These are phyloP conservation scores for Dinomys branickii DNA, from an alignment of 2,113 vertebrate species.

Conservation along the genomic window DNA sequence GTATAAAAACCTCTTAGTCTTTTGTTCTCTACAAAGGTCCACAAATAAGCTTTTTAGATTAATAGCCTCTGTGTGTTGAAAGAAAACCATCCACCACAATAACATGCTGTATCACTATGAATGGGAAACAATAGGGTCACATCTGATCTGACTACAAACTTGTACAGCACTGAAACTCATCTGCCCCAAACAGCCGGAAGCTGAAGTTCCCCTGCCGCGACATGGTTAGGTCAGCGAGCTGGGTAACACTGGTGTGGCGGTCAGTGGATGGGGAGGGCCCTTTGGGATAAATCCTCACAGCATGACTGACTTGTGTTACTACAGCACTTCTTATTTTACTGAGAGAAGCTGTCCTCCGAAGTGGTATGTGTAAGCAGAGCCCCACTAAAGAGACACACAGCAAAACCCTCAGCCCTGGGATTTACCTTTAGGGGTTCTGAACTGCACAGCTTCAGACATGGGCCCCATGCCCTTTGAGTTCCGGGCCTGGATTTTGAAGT, in stretches of 20 bases:
- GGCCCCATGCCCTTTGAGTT: constrained; percentile 99
- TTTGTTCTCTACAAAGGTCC: background rate
- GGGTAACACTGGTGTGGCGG: background rate
- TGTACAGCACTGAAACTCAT: background rate
- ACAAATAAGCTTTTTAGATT: background rate
- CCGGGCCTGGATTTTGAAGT: constrained; percentile 98
- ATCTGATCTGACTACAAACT: background rate
- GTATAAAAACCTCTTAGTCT: background rate
- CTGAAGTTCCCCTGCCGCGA: background rate
- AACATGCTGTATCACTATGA: background rate
- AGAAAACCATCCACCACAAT: background rate
- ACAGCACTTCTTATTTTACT: background rate
- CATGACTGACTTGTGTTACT: background rate
- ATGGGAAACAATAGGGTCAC: background rate
- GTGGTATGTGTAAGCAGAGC: background rate
- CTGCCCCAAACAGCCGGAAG: background rate
- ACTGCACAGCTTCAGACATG: constrained; percentile 97
- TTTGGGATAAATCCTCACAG: background rate
- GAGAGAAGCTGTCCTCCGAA: background rate
- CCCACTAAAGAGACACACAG: background rate
- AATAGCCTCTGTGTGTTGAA: background rate
- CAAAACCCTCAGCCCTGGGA: background rate
- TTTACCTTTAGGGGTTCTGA: constrained; percentile 97
- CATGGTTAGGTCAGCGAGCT: background rate
- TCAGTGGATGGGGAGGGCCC: background rate